A percentile compares a stretch with the other conserved stretches of the same genome.
These are phyloP conservation scores for Drosophila navojoa DNA, from an alignment of 1,140 invertebrate species.

Conservation along the genomic window DNA sequence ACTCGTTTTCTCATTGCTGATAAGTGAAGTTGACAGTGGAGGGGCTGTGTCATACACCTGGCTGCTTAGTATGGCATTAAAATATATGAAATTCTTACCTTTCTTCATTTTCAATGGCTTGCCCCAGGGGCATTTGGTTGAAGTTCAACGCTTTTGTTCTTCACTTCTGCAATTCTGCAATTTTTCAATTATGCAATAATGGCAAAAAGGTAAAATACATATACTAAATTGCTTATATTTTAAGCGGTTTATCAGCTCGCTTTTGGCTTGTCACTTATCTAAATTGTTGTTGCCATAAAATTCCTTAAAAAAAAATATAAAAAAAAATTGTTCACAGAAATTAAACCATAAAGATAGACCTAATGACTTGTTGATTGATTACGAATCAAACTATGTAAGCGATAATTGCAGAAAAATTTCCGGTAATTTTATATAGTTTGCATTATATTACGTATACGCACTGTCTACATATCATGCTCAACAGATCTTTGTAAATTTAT, in stretches of 20 bases:
- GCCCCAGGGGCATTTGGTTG: constrained; percentile 48
- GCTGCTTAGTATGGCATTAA: constrained; percentile 51
- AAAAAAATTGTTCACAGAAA: not conserved
- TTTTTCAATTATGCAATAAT: constrained; percentile 33
- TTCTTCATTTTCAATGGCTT: constrained; percentile 44
- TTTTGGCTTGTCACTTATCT: constrained; percentile 50
- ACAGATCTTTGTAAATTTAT: not conserved
- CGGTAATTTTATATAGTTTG: not conserved
- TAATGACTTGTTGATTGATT: constrained; percentile 69
- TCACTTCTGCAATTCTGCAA: constrained; percentile 35
- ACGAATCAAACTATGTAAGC: constrained; percentile 42
- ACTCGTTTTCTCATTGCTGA: constrained; percentile 4
- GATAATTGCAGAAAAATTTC: not conserved
- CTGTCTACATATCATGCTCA: not conserved
- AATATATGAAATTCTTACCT: constrained; percentile 41
- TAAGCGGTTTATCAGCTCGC: constrained; percentile 50
- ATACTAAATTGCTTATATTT: constrained; percentile 32
- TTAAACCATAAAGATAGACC: constrained; percentile 63
- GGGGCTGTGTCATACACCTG: constrained; percentile 3
- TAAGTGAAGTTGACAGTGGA: not conserved
- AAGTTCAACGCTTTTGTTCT: constrained; percentile 63
- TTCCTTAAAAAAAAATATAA: not conserved
- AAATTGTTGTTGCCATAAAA: constrained; percentile 57
- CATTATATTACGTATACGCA: not conserved
- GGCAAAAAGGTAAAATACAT: constrained; percentile 13